These are phyloP conservation scores for Poecilia gillii DNA, from an alignment of 2,797 vertebrate species.

Conservation along the genomic window DNA sequence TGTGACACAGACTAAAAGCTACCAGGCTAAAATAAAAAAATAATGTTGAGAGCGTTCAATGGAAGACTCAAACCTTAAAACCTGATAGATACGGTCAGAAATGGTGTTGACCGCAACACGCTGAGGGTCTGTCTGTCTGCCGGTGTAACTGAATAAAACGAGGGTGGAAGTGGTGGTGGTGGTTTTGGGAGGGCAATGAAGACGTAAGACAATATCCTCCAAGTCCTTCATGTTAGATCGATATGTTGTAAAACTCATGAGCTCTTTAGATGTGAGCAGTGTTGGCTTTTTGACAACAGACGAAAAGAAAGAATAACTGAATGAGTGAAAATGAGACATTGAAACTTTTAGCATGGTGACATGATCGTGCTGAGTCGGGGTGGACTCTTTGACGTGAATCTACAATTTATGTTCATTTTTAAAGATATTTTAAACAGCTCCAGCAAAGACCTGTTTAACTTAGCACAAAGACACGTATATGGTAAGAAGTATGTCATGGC, in stretches of 20 bases:
- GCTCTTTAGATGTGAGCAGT: no score
- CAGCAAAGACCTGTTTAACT: neutral
- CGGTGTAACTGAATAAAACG: neutral
- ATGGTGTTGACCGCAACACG: neutral
- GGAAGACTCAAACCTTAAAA: neutral
- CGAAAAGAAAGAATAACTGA: neutral
- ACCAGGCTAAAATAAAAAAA: neutral
- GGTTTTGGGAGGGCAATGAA: neutral
- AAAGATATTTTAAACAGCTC: no score
- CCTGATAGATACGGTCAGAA: neutral
- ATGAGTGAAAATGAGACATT: neutral
- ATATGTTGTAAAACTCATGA: neutral
- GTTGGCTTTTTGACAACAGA: neutral
- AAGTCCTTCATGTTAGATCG: neutral
- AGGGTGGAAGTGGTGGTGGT: neutral
- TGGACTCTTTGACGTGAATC: neutral
- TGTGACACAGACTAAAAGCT: neutral
- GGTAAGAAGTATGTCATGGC: neutral
- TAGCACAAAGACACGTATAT: neutral
- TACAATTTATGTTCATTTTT: neutral
- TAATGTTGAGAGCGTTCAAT: neutral
- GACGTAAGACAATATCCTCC: neutral
- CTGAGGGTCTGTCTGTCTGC: neutral
- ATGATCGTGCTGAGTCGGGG: neutral
- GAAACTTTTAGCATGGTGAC: neutral